Percentiles rank a stretch among this genome's conserved stretches.
These are phyloP conservation scores for Campopleginae sp. DNA, from an alignment of 2,888 invertebrate genomes.

Conservation along the genomic window DNA sequence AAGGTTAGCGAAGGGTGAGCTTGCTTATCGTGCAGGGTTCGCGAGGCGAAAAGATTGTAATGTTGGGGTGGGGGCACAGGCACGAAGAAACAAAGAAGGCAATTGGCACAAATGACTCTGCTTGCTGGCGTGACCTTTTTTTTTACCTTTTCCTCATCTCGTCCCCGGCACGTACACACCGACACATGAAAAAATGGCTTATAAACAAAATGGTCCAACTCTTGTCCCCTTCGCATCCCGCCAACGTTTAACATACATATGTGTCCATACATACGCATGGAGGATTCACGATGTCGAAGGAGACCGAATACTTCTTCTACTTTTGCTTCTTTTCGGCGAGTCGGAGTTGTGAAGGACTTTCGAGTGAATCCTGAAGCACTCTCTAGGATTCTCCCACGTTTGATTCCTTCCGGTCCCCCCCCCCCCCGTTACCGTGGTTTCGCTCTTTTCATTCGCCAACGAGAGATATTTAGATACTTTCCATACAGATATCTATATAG, in stretches of 20 bases:
- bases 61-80: neutral
- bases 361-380: slow-evolving; percentile 43
- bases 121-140: slow-evolving; percentile 31
- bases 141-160: slow-evolving; percentile 18
- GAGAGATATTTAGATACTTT: slow-evolving; percentile 10
- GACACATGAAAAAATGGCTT: slow-evolving; percentile 1
- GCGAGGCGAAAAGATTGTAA: slow-evolving; percentile 28
- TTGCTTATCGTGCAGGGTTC: slow-evolving; percentile 4
- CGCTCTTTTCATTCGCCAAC: slow-evolving; percentile 45
- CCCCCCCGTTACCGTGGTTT: slow-evolving; percentile 26
- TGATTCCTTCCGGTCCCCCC: slow-evolving; percentile 49
- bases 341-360: slow-evolving; percentile 55
- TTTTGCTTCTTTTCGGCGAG: slow-evolving; percentile 43
- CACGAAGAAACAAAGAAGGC: slow-evolving; percentile 44
- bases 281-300: slow-evolving; percentile 8
- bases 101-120: slow-evolving; percentile 58
- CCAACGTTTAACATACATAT: neutral
- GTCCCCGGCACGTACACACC: neutral
- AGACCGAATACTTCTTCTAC: slow-evolving; percentile 42
- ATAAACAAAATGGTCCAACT: slow-evolving; percentile 3
- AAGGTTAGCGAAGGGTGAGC: slow-evolving; percentile 39
- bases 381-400: slow-evolving; percentile 54
- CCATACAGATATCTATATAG: slow-evolving; percentile 3
- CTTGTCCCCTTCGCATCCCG: neutral
- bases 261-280: neutral